phyloP scores from a whole-genome alignment of 2,888 invertebrate species.

The Empis livida region DNA sequence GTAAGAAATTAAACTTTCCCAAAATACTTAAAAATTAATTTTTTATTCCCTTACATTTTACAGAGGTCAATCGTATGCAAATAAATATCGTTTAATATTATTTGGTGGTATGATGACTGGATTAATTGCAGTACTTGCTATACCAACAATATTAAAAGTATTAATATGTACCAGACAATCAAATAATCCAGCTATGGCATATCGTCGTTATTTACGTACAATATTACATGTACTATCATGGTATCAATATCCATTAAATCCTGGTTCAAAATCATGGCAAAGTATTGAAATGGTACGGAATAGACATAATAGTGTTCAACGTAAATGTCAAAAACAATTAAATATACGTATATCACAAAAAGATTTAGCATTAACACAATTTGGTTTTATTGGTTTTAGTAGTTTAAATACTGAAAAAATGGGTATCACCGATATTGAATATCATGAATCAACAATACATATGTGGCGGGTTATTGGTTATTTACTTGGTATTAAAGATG shows the following conservation, averaged over 20 bases:
- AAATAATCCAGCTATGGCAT: conserved; percentile 45
- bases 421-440: conserved; percentile 42
- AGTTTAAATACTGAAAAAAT: conserved; percentile 39
- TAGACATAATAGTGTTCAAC: conserved; percentile 47
- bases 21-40: background rate
- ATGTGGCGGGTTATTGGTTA: conserved; percentile 67
- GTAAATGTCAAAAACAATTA: conserved; percentile 33
- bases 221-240: conserved; percentile 57
- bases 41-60: background rate
- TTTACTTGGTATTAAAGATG: conserved; percentile 63
- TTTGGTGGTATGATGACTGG: conserved; percentile 56
- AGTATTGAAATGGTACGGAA: conserved; percentile 48
- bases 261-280: conserved; percentile 42
- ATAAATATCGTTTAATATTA: conserved; percentile 49
- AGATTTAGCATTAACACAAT: conserved; percentile 68
- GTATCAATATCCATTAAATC: conserved; percentile 58
- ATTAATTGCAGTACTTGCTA: conserved; percentile 51
- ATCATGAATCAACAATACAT: conserved; percentile 59
- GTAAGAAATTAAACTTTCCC: no score
- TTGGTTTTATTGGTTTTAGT: conserved; percentile 57
- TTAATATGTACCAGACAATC: conserved; percentile 54
- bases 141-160: conserved; percentile 54
- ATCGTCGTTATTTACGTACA: conserved; percentile 60
- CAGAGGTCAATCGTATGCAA: conserved; percentile 58
- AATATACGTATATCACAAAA: conserved; percentile 53